A percentile compares a stretch with the other conserved stretches of the same genome.
These are phyloP conservation scores for Geotrypetes seraphini DNA, from an alignment of 2,797 vertebrate genomes.

Conservation along the genomic window DNA sequence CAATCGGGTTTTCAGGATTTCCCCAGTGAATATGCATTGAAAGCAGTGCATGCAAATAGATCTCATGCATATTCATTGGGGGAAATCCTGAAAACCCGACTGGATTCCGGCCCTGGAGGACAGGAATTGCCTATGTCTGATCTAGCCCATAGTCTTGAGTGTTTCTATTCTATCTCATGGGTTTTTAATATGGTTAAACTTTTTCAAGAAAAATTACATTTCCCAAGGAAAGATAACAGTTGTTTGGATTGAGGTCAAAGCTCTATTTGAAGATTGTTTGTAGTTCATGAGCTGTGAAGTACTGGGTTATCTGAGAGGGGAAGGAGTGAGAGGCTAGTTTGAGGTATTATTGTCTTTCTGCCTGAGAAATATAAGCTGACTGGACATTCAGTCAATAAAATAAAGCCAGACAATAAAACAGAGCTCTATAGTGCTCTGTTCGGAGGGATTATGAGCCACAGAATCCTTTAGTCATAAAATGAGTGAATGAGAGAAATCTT, in stretches of 20 bases:
- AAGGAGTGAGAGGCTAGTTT: conserved; percentile 16
- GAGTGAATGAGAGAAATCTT: conserved; percentile 34
- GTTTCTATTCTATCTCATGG: too few species aligned
- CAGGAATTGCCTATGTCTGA: too few species aligned
- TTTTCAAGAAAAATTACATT: too few species aligned
- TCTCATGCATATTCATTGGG: too few species aligned
- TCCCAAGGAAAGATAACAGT: not conserved
- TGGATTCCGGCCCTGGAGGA: too few species aligned
- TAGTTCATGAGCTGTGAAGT: not conserved
- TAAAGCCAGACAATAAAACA: conserved; percentile 51
- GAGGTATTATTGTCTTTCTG: conserved; percentile 38
- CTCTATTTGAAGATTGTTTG: too few species aligned
- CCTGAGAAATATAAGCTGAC: conserved; percentile 37
- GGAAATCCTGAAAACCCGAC: too few species aligned
- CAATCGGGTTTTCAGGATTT: too few species aligned
- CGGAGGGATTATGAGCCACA: conserved; percentile 41
- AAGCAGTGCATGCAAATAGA: too few species aligned
- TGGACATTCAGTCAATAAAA: conserved; percentile 51
- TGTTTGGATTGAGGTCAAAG: not conserved
- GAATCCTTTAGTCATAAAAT: conserved; percentile 50
- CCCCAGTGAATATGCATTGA: too few species aligned
- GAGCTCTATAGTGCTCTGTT: conserved; percentile 43
- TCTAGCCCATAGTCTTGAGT: too few species aligned
- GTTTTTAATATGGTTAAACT: too few species aligned
- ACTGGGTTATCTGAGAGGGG: conserved; percentile 12